Evolutionary conservation across 2,888 invertebrate genomes (phyloP).

Genomic region (Bellardia bayeri): DNA sequence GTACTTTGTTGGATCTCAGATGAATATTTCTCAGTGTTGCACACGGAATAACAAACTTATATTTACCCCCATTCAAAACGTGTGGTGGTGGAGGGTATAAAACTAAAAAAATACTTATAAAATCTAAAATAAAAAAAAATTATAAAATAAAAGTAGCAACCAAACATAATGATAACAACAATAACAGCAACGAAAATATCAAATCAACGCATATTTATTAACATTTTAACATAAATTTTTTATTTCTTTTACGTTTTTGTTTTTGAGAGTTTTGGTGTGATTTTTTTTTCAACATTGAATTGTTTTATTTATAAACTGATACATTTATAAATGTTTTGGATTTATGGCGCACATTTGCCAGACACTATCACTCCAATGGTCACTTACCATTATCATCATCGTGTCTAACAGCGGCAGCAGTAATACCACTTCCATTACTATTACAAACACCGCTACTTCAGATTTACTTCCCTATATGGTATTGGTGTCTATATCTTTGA

Average conservation of each 20-base stretch:
- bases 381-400: constrained; percentile 25
- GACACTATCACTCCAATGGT: constrained; percentile 11
- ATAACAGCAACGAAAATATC: constrained; percentile 25
- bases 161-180: constrained; percentile 19
- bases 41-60: too few species aligned
- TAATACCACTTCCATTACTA: constrained; percentile 1
- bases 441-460: constrained; percentile 1
- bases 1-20: too few species aligned
- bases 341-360: constrained; percentile 49
- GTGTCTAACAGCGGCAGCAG: background rate
- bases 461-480: constrained; percentile 14
- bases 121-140: too few species aligned
- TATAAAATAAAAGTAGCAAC: background rate
- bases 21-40: too few species aligned
- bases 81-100: too few species aligned
- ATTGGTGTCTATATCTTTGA: background rate
- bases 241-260: constrained; percentile 35
- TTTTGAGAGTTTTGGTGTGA: constrained; percentile 24
- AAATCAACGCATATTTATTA: constrained; percentile 66
- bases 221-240: constrained; percentile 57
- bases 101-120: background rate
- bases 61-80: too few species aligned
- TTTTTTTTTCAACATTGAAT: constrained; percentile 15
- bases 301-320: constrained; percentile 61
- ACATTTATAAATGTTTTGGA: constrained; percentile 61